Evolutionary conservation across 2,888 invertebrate genomes (phyloP).

Genomic region (Trachelus troglodyta): DNA sequence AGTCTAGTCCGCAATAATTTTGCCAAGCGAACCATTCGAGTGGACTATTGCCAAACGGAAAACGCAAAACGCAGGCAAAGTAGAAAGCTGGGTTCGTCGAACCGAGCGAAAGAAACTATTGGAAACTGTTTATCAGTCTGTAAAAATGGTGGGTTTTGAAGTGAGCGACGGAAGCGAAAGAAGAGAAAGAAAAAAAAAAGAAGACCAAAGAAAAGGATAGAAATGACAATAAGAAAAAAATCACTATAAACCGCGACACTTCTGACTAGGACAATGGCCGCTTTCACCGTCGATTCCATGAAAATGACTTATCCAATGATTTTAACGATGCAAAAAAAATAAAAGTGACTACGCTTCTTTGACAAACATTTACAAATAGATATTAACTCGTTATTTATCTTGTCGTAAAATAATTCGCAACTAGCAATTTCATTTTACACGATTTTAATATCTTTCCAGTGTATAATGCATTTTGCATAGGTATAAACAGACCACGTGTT

Average conservation of each 20-base stretch:
- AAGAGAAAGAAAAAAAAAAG: constrained; percentile 32
- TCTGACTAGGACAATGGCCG: constrained; percentile 17
- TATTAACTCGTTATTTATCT: not conserved
- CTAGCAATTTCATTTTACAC: not conserved
- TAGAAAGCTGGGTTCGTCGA: not conserved
- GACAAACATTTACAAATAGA: not conserved
- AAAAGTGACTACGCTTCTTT: not conserved
- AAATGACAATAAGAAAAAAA: constrained; percentile 22
- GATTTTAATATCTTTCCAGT: not conserved
- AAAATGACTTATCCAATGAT: not conserved
- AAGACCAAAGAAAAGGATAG: constrained; percentile 30
- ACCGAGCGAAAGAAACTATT: not conserved
- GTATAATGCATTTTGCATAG: not conserved
- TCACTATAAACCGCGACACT: constrained; percentile 30
- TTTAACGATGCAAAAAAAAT: not conserved
- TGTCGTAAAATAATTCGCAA: not conserved
- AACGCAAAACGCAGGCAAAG: not conserved
- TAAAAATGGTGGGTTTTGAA: constrained; percentile 2
- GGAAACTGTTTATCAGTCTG: not conserved
- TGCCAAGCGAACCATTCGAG: not conserved
- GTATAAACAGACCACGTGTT: not conserved
- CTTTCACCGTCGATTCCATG: constrained; percentile 3
- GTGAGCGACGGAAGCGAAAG: constrained; percentile 15
- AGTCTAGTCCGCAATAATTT: not conserved
- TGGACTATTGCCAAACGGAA: not conserved